A percentile compares a stretch with the other conserved stretches of the same genome.
These are phyloP conservation scores for Gymnoscelis rufifasciata DNA, from an alignment of 2,888 invertebrate species.

Conservation along the genomic window DNA sequence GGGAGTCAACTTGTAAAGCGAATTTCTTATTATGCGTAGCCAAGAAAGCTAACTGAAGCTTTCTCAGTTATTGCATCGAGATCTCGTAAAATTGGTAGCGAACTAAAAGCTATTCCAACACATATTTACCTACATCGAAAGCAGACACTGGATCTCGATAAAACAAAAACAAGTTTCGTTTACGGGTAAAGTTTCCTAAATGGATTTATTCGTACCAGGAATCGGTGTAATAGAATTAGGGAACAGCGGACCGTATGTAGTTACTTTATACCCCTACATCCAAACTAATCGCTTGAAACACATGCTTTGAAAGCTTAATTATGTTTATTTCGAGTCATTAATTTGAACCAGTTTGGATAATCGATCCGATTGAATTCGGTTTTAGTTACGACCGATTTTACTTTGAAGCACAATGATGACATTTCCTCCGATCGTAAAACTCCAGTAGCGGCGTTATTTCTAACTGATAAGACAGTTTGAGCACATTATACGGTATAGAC, in stretches of 20 bases:
- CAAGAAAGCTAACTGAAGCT: too few relatives aligned
- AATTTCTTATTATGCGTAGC: slow-evolving; percentile 1
- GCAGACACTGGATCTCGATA: slow-evolving; percentile 2
- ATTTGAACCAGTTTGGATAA: slow-evolving; percentile 60
- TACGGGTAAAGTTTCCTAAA: slow-evolving; percentile 12
- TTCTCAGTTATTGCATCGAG: too few relatives aligned
- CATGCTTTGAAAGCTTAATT: slow-evolving; percentile 70
- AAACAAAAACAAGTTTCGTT: slow-evolving; percentile 15
- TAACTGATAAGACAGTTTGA: slow-evolving; percentile 25
- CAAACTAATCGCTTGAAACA: slow-evolving; percentile 60
- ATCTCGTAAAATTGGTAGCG: not conserved
- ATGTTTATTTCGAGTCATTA: slow-evolving; percentile 70
- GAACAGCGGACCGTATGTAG: not conserved
- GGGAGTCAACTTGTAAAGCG: slow-evolving; percentile 1
- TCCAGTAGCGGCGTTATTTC: slow-evolving; percentile 28
- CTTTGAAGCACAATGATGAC: slow-evolving; percentile 41
- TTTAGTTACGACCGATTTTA: slow-evolving; percentile 33
- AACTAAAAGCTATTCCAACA: not conserved
- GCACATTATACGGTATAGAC: slow-evolving; percentile 32
- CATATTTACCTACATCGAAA: too few relatives aligned
- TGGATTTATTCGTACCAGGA: not conserved
- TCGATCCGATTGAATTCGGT: slow-evolving; percentile 37
- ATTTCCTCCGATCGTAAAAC: slow-evolving; percentile 45
- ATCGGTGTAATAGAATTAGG: slow-evolving; percentile 12
- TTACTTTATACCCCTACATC: too few relatives aligned